Conservation (phyloP, 2,888 invertebrate species). For the Eupithecia subumbrata region DNA sequence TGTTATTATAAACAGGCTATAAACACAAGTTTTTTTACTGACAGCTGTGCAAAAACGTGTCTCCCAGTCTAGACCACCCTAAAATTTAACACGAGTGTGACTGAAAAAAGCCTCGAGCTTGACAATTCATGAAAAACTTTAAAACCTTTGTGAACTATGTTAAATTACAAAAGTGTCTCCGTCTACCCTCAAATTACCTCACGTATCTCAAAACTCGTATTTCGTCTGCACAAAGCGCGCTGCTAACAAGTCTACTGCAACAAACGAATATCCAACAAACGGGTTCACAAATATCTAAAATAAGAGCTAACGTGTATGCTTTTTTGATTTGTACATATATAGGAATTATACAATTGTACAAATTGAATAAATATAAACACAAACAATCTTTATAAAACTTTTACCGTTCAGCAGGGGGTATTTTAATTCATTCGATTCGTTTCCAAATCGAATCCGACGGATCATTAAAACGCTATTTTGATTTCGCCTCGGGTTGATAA, state of each 20-base stretch:
- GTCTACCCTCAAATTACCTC: slow-evolving; percentile 7
- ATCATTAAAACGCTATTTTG: no score
- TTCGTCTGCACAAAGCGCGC: slow-evolving; percentile 7
- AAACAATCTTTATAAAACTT: neutral
- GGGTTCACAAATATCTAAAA: neutral
- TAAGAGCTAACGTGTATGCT: neutral
- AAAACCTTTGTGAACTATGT: neutral
- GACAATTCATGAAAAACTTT: neutral
- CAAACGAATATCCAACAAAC: neutral
- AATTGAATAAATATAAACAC: neutral
- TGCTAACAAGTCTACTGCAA: slow-evolving; percentile 10
- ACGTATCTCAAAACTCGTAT: neutral
- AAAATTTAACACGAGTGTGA: neutral
- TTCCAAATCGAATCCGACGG: no score
- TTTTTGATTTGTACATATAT: neutral
- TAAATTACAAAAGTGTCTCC: neutral
- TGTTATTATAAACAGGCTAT: neutral
- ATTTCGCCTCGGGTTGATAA: no score
- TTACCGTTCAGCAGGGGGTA: no score
- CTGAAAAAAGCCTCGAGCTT: neutral
- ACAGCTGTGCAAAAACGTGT: neutral
- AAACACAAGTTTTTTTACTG: neutral
- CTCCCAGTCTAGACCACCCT: neutral
- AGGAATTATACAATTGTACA: neutral
- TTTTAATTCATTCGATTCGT: no score